phyloP scores from a whole-genome alignment of 2,113 vertebrate species.

The Heterotis niloticus region DNA sequence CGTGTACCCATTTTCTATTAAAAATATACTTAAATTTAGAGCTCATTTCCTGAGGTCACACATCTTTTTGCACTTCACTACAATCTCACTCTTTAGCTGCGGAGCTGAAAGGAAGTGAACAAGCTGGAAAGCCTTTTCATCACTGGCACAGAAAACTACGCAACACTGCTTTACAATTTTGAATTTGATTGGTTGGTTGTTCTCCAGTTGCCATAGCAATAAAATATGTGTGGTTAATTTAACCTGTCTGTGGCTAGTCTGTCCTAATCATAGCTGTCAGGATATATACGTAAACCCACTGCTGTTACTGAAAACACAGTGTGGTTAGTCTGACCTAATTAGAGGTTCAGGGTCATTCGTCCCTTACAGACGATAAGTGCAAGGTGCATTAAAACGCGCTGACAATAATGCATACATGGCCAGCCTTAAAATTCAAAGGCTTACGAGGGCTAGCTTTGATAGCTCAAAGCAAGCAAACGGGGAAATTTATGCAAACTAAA shows the following conservation, averaged over 20 bases:
- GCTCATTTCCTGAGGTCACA: neutral
- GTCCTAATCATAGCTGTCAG: neutral
- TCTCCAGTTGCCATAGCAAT: slow-evolving; percentile 18
- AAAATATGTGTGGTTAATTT: neutral
- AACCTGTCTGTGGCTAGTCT: slow-evolving; percentile 8
- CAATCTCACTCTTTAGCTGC: neutral
- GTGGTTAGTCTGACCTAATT: neutral
- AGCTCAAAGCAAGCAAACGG: slow-evolving; percentile 4
- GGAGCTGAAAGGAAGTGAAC: neutral
- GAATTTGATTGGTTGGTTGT: neutral
- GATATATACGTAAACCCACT: neutral
- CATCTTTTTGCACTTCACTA: neutral
- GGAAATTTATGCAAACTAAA: neutral
- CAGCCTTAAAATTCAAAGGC: neutral
- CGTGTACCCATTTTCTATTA: too few relatives aligned
- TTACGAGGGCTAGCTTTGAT: neutral
- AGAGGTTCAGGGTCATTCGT: neutral
- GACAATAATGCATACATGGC: neutral
- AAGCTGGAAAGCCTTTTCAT: neutral
- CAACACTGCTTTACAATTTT: neutral
- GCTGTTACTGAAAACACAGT: neutral
- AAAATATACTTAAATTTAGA: neutral
- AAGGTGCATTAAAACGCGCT: neutral
- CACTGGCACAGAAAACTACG: neutral
- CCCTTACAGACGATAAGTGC: neutral